Conservation (phyloP, 2,113 vertebrate genomes). For the Gopherus flavomarginatus region DNA sequence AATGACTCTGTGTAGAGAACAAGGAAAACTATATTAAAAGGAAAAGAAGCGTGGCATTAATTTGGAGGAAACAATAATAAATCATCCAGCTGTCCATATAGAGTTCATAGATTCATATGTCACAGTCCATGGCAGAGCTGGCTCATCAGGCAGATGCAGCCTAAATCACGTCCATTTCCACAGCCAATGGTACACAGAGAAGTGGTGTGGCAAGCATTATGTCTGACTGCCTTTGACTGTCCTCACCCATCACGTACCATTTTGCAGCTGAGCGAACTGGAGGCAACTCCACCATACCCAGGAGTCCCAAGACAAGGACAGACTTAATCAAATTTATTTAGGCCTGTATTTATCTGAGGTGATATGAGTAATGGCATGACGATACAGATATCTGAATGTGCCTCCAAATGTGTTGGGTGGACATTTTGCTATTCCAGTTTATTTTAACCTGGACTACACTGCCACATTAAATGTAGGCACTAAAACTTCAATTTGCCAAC, state of each 20-base stretch:
- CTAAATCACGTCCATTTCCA: not conserved
- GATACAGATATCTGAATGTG: not conserved
- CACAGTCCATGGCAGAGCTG: not conserved
- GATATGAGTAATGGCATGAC: not conserved
- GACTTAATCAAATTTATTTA: accelerated
- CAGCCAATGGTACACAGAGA: not conserved
- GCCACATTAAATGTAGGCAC: not conserved
- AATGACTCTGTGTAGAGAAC: not conserved
- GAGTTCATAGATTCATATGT: not conserved
- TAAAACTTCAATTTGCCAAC: accelerated
- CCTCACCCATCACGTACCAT: not conserved
- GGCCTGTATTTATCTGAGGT: accelerated
- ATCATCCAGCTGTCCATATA: no score
- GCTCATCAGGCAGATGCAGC: not conserved
- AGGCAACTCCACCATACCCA: not conserved
- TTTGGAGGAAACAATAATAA: not conserved
- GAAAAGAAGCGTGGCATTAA: not conserved
- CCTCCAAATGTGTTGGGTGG: not conserved
- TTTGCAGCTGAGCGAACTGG: not conserved
- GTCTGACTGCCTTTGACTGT: no score
- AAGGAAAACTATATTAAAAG: not conserved
- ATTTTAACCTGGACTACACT: not conserved
- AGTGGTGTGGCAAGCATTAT: no score
- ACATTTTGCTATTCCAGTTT: accelerated
- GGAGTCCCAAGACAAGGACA: accelerated